A percentile compares a stretch with the other conserved stretches of the same genome.
Evolutionary conservation across 2,113 vertebrate species (phyloP).

Genomic region (Hippocampus zosterae): DNA sequence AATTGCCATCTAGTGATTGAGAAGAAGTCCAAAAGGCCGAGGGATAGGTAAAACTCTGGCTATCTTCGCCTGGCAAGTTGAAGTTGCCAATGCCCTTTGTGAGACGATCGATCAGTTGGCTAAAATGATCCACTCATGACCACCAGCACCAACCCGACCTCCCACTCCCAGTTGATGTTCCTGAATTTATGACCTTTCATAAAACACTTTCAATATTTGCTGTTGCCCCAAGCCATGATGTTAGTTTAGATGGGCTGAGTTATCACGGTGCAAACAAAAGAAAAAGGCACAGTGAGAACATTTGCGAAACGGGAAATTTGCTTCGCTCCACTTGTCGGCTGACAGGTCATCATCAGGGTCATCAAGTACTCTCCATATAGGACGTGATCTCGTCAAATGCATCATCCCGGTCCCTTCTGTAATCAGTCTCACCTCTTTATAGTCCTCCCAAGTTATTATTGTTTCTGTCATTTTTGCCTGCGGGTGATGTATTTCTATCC

Average conservation of each 20-base stretch:
- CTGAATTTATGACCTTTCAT: conserved; percentile 53
- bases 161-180: conserved; percentile 21
- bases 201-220: conserved; percentile 27
- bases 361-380: conserved; percentile 9
- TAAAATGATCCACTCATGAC: conserved; percentile 16
- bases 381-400: neutral
- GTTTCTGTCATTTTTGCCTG: conserved; percentile 10
- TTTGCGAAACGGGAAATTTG: conserved; percentile 21
- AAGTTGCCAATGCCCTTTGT: conserved; percentile 11
- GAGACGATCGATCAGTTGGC: conserved; percentile 24
- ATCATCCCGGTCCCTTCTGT: neutral
- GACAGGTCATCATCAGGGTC: conserved; percentile 18
- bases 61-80: neutral
- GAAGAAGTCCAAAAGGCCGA: no score
- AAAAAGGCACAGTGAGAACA: conserved; percentile 17
- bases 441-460: neutral
- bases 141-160: neutral
- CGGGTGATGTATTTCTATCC: conserved; percentile 4
- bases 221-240: conserved; percentile 33
- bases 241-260: conserved; percentile 23
- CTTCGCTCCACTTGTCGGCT: conserved; percentile 6
- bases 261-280: conserved; percentile 13
- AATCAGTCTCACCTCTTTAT: neutral
- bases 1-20: no score
- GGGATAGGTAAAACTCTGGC: neutral